Percentiles rank a stretch among this genome's conserved stretches.
These are phyloP conservation scores for Altica lythri DNA, from an alignment of 2,888 invertebrate genomes.

Conservation along the genomic window DNA sequence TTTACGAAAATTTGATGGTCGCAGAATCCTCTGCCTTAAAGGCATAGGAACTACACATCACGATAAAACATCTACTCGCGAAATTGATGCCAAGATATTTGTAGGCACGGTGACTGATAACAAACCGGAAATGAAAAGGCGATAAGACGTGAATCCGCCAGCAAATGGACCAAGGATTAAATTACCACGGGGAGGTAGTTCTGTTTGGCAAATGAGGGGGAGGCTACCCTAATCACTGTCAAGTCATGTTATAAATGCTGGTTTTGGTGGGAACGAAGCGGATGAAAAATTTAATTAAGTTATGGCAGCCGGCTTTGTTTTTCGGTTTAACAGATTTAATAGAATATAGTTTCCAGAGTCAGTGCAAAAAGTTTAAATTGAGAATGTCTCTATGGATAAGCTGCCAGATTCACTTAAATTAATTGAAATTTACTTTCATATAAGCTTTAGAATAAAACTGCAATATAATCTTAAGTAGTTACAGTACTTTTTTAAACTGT, in stretches of 20 bases:
- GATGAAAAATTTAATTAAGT: constrained; percentile 12
- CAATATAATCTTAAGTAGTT: too few species aligned
- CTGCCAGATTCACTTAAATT: too few species aligned
- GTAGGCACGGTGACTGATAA: constrained; percentile 40
- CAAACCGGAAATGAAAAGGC: constrained; percentile 45
- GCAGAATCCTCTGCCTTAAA: constrained; percentile 18
- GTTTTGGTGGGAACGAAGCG: constrained; percentile 4
- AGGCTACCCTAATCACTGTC: constrained; percentile 22
- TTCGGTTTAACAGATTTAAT: too few species aligned
- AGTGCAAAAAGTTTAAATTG: too few species aligned
- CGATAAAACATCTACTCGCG: constrained; percentile 32
- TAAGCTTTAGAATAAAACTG: too few species aligned
- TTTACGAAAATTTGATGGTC: constrained; percentile 38
- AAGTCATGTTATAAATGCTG: constrained; percentile 4
- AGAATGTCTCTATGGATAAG: too few species aligned
- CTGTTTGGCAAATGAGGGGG: constrained; percentile 18
- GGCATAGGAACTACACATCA: constrained; percentile 33
- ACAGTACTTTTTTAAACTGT: too few species aligned
- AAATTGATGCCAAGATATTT: constrained; percentile 35
- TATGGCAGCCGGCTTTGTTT: too few species aligned
- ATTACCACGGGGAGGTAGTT: constrained; percentile 34
- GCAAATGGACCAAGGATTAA: constrained; percentile 46
- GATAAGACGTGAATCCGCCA: constrained; percentile 42
- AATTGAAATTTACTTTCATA: too few species aligned
- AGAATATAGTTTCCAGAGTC: too few species aligned